These are phyloP conservation scores for Arizona elegans DNA, from an alignment of 2,113 vertebrate genomes.

Conservation along the genomic window DNA sequence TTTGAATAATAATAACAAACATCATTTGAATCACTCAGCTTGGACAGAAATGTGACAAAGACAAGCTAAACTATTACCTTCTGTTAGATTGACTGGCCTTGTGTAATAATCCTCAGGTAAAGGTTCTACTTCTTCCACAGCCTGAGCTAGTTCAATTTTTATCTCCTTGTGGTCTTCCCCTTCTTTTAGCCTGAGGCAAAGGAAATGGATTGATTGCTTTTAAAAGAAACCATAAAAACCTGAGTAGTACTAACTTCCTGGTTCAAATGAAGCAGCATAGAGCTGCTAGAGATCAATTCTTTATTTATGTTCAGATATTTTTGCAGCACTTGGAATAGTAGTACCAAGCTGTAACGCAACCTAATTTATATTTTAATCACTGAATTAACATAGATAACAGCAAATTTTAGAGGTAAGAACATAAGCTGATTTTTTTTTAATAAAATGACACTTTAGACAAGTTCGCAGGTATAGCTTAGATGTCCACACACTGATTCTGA, in stretches of 20 bases:
- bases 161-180: constrained; percentile 97
- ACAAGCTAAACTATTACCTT: constrained; percentile 73
- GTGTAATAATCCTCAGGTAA: constrained; percentile 96
- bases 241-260: neutral
- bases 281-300: neutral
- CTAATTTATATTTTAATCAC: neutral
- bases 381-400: neutral
- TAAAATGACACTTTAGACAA: neutral
- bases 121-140: constrained; percentile 93
- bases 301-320: neutral
- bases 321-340: neutral
- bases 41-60: neutral
- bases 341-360: neutral
- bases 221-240: neutral
- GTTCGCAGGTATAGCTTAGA: neutral
- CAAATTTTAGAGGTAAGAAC: neutral
- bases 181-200: constrained; percentile 85
- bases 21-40: neutral
- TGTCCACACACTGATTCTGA: neutral
- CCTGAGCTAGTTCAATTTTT: constrained; percentile 90
- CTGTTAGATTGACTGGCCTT: constrained; percentile 87
- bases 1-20: neutral
- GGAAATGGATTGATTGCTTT: neutral
- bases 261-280: neutral
- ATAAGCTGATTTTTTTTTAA: neutral